These are phyloP conservation scores for Gonatopus flavifemur DNA, from an alignment of 1,140 invertebrate genomes.

Conservation along the genomic window DNA sequence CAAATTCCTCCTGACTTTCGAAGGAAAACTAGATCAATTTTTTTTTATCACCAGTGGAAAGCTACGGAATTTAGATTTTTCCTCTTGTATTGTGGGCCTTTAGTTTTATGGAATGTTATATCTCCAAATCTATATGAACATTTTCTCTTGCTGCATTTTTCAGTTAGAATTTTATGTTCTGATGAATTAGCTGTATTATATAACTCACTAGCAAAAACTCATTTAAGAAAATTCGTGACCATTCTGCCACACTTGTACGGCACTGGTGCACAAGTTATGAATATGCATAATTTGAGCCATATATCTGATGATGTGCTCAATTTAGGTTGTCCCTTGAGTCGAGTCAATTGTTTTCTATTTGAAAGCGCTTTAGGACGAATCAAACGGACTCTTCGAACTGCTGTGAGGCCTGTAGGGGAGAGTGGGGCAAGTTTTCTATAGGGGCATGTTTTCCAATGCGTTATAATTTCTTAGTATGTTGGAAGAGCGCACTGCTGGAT, in stretches of 20 bases:
- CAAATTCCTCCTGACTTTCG: not conserved
- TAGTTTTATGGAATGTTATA: not conserved
- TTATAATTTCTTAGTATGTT: no score
- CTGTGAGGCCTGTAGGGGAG: not conserved
- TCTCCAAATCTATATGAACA: not conserved
- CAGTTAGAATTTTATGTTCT: constrained; percentile 1
- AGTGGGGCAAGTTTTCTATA: no score
- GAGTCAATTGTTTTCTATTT: not conserved
- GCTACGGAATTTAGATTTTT: no score
- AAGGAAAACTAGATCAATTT: constrained; percentile 1
- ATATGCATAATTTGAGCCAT: constrained; percentile 1
- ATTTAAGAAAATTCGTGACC: not conserved
- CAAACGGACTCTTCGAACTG: not conserved
- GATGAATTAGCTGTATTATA: not conserved
- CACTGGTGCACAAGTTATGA: not conserved
- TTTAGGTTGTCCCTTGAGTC: not conserved
- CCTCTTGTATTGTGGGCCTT: no score
- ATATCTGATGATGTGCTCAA: not conserved
- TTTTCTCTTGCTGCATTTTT: not conserved
- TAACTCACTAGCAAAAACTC: not conserved
- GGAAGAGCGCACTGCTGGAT: no score
- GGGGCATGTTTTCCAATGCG: no score
- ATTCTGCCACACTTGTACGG: not conserved
- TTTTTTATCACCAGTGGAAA: no score
- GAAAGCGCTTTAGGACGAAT: no score